phyloP scores from a whole-genome alignment of 37 sponge, comb jelly and placozoan species.

The Petrosia ficiformis region DNA sequence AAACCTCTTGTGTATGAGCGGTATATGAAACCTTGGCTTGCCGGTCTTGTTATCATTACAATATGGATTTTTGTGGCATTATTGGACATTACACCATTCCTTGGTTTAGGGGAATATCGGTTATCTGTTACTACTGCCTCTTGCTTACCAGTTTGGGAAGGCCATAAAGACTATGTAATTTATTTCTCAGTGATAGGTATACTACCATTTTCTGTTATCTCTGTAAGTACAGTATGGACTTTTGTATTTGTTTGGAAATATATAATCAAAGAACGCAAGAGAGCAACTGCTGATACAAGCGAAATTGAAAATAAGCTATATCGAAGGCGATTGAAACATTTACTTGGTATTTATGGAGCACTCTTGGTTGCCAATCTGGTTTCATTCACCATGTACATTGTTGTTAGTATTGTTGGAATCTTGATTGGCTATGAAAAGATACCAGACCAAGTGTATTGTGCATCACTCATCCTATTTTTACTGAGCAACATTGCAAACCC shows the following conservation, averaged over 20 bases:
- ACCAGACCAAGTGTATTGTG: not conserved
- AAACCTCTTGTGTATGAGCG: constrained; percentile 11
- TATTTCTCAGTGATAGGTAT: not conserved
- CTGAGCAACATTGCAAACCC: constrained; percentile 30
- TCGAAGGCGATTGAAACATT: not conserved
- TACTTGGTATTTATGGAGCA: constrained; percentile 15
- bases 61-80: constrained; percentile 3
- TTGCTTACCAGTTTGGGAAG: constrained; percentile 17
- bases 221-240: constrained; percentile 32
- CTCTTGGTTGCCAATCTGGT: constrained; percentile 16
- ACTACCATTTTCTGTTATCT: constrained; percentile 15
- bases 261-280: not conserved
- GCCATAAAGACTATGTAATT: constrained; percentile 14
- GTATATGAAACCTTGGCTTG: constrained; percentile 4
- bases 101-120: constrained; percentile 11
- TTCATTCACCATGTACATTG: not conserved
- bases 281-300: not conserved
- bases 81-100: constrained; percentile 1
- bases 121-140: not conserved
- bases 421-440: constrained; percentile 13
- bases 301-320: constrained; percentile 9
- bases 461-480: constrained; percentile 7
- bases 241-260: constrained; percentile 15
- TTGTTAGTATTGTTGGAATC: not conserved
- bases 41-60: constrained; percentile 10